Conservation (phyloP, 2,888 invertebrate species). For the Ariolimax columbianus region DNA sequence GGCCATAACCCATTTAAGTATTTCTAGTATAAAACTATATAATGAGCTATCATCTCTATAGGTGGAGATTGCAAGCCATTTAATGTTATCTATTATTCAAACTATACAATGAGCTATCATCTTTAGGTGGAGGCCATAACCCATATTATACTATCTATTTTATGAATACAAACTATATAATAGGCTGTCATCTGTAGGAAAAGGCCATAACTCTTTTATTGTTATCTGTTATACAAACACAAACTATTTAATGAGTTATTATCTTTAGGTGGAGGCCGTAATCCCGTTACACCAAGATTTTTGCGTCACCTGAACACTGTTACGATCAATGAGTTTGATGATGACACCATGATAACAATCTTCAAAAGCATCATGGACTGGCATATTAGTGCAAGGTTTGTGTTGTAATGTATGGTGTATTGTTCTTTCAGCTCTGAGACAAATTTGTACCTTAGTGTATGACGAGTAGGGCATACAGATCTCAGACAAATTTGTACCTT, state of each 20-base stretch:
- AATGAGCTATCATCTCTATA: background rate
- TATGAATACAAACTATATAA: too few relatives aligned
- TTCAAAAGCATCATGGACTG: constrained; percentile 79
- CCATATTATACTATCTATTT: too few relatives aligned
- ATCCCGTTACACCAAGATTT: constrained; percentile 78
- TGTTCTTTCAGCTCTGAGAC: too few relatives aligned
- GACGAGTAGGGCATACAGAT: too few relatives aligned
- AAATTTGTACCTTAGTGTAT: too few relatives aligned
- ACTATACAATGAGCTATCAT: background rate
- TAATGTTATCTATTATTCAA: too few relatives aligned
- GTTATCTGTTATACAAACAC: background rate
- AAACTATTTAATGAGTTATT: background rate
- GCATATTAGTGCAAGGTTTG: constrained; percentile 84
- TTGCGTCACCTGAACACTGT: constrained; percentile 79
- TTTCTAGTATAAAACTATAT: background rate
- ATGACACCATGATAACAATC: constrained; percentile 78
- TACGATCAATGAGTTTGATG: constrained; percentile 79
- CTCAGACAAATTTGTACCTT: too few relatives aligned
- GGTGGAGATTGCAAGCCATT: too few relatives aligned
- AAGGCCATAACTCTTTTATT: too few relatives aligned
- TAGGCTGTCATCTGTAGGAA: too few relatives aligned
- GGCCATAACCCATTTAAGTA: too few relatives aligned
- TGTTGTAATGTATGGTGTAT: too few relatives aligned
- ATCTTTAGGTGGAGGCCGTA: constrained; percentile 81
- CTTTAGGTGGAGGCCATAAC: constrained; percentile 81